Percentiles rank a stretch among this genome's conserved stretches.
Evolutionary conservation across 2,797 vertebrate species (phyloP).

Genomic region (Lithobates sylvaticus): DNA sequence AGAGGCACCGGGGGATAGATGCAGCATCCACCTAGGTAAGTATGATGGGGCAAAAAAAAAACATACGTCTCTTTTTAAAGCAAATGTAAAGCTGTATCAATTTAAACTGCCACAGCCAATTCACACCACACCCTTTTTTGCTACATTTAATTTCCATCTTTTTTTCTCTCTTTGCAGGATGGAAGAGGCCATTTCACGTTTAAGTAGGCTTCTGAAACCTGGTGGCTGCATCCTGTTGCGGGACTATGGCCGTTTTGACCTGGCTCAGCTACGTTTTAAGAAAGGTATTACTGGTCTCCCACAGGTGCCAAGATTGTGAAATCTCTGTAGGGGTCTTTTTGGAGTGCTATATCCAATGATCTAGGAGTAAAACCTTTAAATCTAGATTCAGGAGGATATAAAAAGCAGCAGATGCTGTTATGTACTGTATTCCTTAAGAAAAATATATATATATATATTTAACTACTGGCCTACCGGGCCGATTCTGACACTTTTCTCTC

Average conservation of each 20-base stretch:
- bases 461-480: no score
- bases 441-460: no score
- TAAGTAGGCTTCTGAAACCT: slow-evolving; percentile 87
- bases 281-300: slow-evolving; percentile 80
- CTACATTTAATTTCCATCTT: not conserved
- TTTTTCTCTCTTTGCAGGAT: slow-evolving; percentile 74
- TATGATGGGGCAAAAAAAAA: no score
- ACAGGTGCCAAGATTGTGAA: not conserved
- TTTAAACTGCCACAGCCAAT: no score
- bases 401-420: no score
- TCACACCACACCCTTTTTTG: not conserved
- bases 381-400: no score
- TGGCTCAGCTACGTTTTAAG: slow-evolving; percentile 97
- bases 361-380: not conserved
- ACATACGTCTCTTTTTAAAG: no score
- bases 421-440: no score
- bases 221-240: slow-evolving; percentile 91
- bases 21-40: no score
- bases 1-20: no score
- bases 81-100: no score
- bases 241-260: slow-evolving; percentile 96
- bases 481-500: no score
- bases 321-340: not conserved
- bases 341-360: fast-evolving
- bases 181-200: slow-evolving; percentile 81